Base-by-base conservation (phyloP, 2,888 invertebrate genomes). In the Xylocampa areola region DNA sequence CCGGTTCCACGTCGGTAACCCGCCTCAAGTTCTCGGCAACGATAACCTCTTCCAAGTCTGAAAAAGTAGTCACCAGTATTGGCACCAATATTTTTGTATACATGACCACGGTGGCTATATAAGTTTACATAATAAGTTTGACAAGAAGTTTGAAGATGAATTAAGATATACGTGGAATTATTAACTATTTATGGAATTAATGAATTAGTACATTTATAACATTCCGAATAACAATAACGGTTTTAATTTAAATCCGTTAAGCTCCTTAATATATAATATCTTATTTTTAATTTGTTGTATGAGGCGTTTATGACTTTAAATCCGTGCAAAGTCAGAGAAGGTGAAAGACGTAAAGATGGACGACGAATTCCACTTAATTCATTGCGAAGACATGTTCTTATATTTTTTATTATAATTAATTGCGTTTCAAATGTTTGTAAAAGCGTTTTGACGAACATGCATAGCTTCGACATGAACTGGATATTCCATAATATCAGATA, bases 11-110 rank as follows among this genome's bases (percentile, higher is more conserved):
- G 80, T 79, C 82, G 82, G 52, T 78, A 81, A 74, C 60, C 70
- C 74, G 72, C 63, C 75, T 88, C 91, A 92, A 92, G 91, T 92
- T 92, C 91, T 90, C 78, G 90, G 91, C 85, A 81, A 88, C 82
- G 84, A 78, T 89, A 87, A 88, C 88, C 90, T 89, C 84, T 77
- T 87, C 90, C 81, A 79, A 73, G 70, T 74, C 50, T 68, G 61
- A 53, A 60, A 40, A 62, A 58, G 47, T 58, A 48, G 23, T 54
- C 17, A 30, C 32, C 32, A 45, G 8, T 17, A 30, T 29, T 41
- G 33, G 32, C 14, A 17, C 21, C 25, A 55, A 47, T 41, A 16
- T 23, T 48, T 27, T 29, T 14, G 13, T 35, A 37, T 25, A 5
- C 2, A 27, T 19, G 14, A 7, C 27, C 14, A 58, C n/a, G n/a